Percentiles rank a stretch among this genome's conserved stretches.
These are phyloP conservation scores for Drosophila nr. fundita DNA, from an alignment of 2,888 invertebrate genomes.

Conservation along the genomic window DNA sequence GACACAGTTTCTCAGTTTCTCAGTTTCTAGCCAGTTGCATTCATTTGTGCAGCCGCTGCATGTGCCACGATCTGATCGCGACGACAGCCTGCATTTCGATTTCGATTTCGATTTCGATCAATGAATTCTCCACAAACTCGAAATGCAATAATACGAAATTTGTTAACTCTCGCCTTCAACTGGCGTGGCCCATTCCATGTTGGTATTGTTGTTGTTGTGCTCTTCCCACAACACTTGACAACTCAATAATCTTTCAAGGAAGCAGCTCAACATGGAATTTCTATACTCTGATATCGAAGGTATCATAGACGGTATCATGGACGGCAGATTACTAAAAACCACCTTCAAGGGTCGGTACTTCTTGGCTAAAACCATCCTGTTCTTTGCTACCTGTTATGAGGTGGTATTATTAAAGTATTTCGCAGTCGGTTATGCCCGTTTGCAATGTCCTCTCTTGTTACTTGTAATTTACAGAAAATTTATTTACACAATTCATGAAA, in stretches of 20 bases:
- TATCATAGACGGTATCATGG: not conserved
- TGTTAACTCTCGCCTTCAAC: not conserved
- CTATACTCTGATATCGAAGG: not conserved
- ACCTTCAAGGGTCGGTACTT: too few species aligned
- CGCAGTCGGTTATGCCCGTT: too few species aligned
- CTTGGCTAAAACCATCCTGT: too few species aligned
- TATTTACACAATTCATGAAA: not conserved
- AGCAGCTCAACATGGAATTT: not conserved
- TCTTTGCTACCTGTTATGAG: too few species aligned
- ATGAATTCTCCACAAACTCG: constrained; percentile 9
- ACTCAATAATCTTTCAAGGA: not conserved
- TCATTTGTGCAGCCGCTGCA: constrained; percentile 31
- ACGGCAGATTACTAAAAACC: too few species aligned
- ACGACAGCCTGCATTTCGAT: constrained; percentile 22
- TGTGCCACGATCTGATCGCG: constrained; percentile 25
- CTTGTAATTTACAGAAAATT: not conserved
- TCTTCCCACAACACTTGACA: not conserved
- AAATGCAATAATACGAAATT: constrained; percentile 2
- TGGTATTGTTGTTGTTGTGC: not conserved
- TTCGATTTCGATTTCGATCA: constrained; percentile 43
- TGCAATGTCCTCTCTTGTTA: too few species aligned
- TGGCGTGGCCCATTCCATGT: not conserved
- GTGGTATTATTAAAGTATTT: too few species aligned
- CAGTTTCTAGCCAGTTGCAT: constrained; percentile 15
- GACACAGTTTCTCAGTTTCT: constrained; percentile 57